Evolutionary conservation across 1,140 invertebrate genomes (phyloP).

Genomic region (Caenorhabditis briggsae): DNA sequence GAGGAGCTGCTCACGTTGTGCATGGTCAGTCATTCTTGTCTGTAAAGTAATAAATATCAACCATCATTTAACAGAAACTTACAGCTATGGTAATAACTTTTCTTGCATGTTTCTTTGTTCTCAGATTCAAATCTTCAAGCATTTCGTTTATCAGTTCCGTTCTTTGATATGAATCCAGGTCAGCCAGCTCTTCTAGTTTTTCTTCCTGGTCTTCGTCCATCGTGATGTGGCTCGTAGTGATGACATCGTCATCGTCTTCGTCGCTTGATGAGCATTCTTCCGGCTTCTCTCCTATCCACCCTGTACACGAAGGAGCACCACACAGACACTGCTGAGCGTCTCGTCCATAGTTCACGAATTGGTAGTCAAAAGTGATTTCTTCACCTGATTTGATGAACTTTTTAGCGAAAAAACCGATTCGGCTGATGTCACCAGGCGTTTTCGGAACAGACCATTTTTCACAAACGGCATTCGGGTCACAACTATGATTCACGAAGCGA

Average conservation of each 20-base stretch:
- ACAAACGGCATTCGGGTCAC: slow-evolving; percentile 96
- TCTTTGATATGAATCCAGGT: neutral
- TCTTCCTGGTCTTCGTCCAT: slow-evolving; percentile 55
- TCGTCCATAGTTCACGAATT: slow-evolving; percentile 60
- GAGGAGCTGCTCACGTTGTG: neutral
- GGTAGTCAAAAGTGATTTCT: slow-evolving; percentile 97
- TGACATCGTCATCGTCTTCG: slow-evolving; percentile 23
- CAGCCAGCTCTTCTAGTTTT: slow-evolving; percentile 38
- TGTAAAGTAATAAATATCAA: neutral
- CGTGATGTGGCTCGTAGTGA: neutral
- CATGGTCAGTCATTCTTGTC: slow-evolving; percentile 2
- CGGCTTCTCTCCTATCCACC: slow-evolving; percentile 8
- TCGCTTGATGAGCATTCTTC: slow-evolving; percentile 34
- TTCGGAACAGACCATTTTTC: slow-evolving; percentile 78
- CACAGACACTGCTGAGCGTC: slow-evolving; percentile 57
- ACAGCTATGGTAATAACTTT: slow-evolving; percentile 43
- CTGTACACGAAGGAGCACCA: slow-evolving; percentile 48
- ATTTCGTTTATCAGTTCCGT: slow-evolving; percentile 4
- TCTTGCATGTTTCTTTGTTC: slow-evolving; percentile 10
- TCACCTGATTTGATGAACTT: slow-evolving; percentile 86
- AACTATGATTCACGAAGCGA: slow-evolving; percentile 97
- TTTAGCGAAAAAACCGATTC: slow-evolving; percentile 93
- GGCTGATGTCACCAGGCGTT: slow-evolving; percentile 83
- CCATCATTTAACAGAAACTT: neutral
- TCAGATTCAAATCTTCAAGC: neutral